phyloP scores from a whole-genome alignment of 1,140 invertebrate species.

The Procambarus clarkii region DNA sequence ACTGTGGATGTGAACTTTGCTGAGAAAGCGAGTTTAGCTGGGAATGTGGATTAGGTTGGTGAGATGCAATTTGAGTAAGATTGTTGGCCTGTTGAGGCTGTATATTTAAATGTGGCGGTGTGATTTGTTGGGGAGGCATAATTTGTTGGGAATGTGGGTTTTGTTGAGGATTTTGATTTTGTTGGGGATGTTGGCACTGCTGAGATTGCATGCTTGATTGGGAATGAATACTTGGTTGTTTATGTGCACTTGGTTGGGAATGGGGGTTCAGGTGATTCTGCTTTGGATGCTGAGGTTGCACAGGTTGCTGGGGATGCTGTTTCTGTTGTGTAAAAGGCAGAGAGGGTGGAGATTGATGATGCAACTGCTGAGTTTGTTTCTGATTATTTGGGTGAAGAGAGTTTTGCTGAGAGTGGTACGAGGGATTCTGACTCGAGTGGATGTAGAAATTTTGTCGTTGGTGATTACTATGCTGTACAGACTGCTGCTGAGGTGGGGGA shows the following conservation, averaged over 20 bases:
- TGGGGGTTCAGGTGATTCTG: conserved; percentile 19
- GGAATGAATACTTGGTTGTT: neutral
- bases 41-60: neutral
- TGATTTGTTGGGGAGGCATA: neutral
- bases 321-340: neutral
- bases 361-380: conserved; percentile 7
- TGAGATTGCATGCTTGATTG: neutral
- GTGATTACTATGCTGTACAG: neutral
- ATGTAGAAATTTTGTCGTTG: neutral
- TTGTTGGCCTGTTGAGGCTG: neutral
- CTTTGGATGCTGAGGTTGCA: conserved; percentile 21
- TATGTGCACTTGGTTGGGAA: neutral
- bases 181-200: neutral
- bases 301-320: conserved; percentile 23
- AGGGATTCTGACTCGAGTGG: neutral
- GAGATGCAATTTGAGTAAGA: conserved; percentile 12
- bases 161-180: neutral
- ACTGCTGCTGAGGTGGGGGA: neutral
- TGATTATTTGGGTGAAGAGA: neutral
- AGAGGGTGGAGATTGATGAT: neutral
- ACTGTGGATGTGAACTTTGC: neutral
- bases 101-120: neutral
- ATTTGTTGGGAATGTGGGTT: neutral
- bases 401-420: neutral
- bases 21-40: conserved; percentile 1